A percentile compares a stretch with the other conserved stretches of the same genome.
phyloP scores from a whole-genome alignment of 2,797 vertebrate species.

The Falco columbarius region DNA sequence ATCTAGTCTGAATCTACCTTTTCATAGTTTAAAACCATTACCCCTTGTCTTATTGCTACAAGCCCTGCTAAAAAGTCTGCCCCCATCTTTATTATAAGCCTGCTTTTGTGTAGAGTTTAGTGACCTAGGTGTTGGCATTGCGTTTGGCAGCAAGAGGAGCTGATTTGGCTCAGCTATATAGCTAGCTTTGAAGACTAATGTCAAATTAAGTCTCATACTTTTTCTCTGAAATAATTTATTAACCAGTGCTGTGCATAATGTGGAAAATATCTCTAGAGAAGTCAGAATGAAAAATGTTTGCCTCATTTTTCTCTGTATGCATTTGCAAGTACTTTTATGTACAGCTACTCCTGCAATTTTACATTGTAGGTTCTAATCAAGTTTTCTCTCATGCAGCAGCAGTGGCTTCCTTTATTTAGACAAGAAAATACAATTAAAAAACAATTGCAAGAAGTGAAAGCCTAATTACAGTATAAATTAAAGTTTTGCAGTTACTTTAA shows the following conservation, averaged over 20 bases:
- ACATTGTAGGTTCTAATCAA: neutral
- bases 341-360: neutral
- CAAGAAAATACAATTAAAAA: neutral
- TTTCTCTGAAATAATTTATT: neutral
- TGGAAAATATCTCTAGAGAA: neutral
- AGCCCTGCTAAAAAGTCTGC: neutral
- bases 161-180: neutral
- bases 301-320: neutral
- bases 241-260: neutral
- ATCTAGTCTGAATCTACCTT: neutral
- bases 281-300: neutral
- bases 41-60: neutral
- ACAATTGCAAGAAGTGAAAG: conserved; percentile 1
- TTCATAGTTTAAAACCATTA: neutral
- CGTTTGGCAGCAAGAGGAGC: too few species aligned
- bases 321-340: neutral
- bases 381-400: neutral
- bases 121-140: neutral
- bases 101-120: neutral
- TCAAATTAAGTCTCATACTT: neutral
- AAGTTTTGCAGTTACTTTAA: neutral
- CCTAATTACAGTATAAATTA: neutral
- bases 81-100: neutral
- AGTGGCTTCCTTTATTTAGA: neutral
- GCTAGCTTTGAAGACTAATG: neutral